Evolutionary conservation across 2,888 invertebrate species (phyloP), one percentile per base, ranked within the genome.

Genomic region (Andricus curvator): DNA sequence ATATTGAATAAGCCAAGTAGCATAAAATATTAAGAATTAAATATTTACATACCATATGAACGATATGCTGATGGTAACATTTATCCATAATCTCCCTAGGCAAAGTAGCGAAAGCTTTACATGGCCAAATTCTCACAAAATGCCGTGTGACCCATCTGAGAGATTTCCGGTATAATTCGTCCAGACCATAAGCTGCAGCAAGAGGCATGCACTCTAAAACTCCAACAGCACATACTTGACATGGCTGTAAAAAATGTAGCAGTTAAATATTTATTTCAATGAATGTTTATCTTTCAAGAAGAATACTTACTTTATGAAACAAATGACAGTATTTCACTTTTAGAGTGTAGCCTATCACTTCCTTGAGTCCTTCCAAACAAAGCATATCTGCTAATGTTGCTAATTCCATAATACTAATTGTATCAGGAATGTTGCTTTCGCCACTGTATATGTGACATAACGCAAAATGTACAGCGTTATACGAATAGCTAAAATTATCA

Each of bases 361-460:
- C 98, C 90, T 98, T 98, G 6, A 99, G 94, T 0, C 98, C 98
- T 92, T 98, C 98, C 33, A 99, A 93, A 11, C 97, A 96, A 78
- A 98, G 93, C 95, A 98, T 96, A 92, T 98, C 98, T 0, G 98
- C 97, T 79, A 98, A 93, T 0, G 97, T 97, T 0, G 98, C 96
- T 84, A 98, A 92, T 92, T 98, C 98, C 81, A 97, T 96, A 74
- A 98, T 95, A 91, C 96, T 97, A 84, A 98, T 96, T 2, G 96
- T 95, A 87, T 97, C 97, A 0, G 98, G 98, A 79, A 99, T 96
- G 87, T 96, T 96, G 60, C 97, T 96, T 44, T 97, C 96, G 4
- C 99, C 99, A 82, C 98, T 98, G 91, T 99, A 99, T 85, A 99
- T 97, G 92, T 98, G 98, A 88, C 98, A 97, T 82, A 99, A 93